Percentiles rank a stretch among this genome's conserved stretches.
Conservation (phyloP, 1,140 invertebrate genomes). For the Calephelis virginiensis region DNA sequence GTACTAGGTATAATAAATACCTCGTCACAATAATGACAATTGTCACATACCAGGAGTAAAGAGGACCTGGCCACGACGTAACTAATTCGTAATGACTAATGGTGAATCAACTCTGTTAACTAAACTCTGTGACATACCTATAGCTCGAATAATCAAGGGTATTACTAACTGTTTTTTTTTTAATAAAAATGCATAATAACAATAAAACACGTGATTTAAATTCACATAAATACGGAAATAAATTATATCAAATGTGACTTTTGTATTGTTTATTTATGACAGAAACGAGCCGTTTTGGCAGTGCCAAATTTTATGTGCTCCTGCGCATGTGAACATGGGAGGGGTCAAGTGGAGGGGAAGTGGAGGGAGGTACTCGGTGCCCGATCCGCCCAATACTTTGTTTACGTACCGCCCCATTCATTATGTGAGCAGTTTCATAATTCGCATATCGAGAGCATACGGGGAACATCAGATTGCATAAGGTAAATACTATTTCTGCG, state of each 20-base stretch:
- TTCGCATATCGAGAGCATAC: slow-evolving; percentile 29
- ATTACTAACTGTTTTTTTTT: too few relatives aligned
- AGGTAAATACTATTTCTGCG: background rate
- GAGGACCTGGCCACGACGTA: too few relatives aligned
- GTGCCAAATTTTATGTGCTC: slow-evolving; percentile 31
- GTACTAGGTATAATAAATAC: too few relatives aligned
- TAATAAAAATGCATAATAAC: background rate
- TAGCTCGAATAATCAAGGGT: too few relatives aligned
- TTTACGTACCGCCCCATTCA: slow-evolving; percentile 71
- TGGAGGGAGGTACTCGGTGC: slow-evolving; percentile 55
- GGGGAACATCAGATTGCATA: slow-evolving; percentile 16
- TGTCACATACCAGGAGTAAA: too few relatives aligned
- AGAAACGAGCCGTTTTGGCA: background rate
- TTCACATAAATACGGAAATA: background rate
- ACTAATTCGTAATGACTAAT: too few relatives aligned
- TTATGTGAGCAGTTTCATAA: slow-evolving; percentile 52
- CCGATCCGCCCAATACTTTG: slow-evolving; percentile 71
- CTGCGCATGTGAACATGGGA: slow-evolving; percentile 43
- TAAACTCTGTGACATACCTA: too few relatives aligned
- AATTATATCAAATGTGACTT: background rate
- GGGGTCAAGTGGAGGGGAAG: slow-evolving; percentile 37
- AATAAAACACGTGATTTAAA: background rate
- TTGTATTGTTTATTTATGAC: background rate
- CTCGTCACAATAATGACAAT: too few relatives aligned
- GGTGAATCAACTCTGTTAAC: too few relatives aligned